phyloP scores from a whole-genome alignment of 2,888 invertebrate genomes.

The Ceramica pisi region DNA sequence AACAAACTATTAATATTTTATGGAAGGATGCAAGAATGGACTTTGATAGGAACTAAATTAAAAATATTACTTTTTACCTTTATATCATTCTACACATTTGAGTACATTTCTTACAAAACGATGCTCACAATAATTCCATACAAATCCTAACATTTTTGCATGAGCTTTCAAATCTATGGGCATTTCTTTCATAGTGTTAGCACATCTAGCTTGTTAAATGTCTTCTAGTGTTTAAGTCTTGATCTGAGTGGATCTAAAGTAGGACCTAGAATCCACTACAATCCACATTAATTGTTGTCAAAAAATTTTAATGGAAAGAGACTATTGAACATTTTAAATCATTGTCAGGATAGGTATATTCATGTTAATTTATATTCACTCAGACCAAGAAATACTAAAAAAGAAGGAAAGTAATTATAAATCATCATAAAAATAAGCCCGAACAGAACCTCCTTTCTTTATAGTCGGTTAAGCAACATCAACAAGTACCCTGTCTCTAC shows the following conservation, averaged over 20 bases:
- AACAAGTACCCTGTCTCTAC: constrained; percentile 85
- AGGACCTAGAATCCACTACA: neutral
- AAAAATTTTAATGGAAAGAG: too few species aligned
- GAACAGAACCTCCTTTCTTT: neutral
- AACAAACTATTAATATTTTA: constrained; percentile 62
- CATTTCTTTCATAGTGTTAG: constrained; percentile 25
- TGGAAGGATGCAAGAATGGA: constrained; percentile 78
- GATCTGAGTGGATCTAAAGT: constrained; percentile 14
- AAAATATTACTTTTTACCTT: constrained; percentile 50
- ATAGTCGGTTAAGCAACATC: constrained; percentile 55
- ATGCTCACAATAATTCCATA: constrained; percentile 60
- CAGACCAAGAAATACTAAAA: constrained; percentile 24
- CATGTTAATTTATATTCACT: constrained; percentile 10
- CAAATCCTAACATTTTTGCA: constrained; percentile 60
- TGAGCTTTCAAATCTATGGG: constrained; percentile 52
- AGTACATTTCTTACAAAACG: constrained; percentile 68
- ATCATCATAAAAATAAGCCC: constrained; percentile 32
- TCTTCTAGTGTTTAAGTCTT: constrained; percentile 10
- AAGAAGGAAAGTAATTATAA: constrained; percentile 13
- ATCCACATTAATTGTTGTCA: neutral
- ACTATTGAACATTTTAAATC: neutral
- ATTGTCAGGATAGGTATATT: neutral
- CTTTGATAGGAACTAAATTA: constrained; percentile 73
- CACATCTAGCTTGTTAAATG: constrained; percentile 14
- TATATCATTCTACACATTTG: constrained; percentile 66